phyloP scores from a whole-genome alignment of 2,888 invertebrate species.

The Erebia aethiops region DNA sequence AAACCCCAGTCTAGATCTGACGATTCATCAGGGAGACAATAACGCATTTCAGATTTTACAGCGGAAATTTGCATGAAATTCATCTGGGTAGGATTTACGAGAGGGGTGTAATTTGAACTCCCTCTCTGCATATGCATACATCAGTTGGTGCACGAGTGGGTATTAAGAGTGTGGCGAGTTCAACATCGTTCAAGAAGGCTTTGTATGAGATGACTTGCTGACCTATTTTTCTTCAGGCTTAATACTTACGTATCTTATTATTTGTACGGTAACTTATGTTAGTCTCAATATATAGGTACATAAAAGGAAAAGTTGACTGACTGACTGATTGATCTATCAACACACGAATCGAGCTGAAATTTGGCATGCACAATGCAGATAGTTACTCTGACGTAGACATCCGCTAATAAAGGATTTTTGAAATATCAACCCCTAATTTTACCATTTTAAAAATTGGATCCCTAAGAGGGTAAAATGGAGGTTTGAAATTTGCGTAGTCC shows the following conservation, averaged over 20 bases:
- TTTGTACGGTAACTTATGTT: no score
- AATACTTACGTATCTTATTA: neutral
- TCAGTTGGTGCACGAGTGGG: slow-evolving; percentile 26
- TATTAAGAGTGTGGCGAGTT: slow-evolving; percentile 20
- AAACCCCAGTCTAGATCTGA: slow-evolving; percentile 41
- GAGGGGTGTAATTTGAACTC: slow-evolving; percentile 52
- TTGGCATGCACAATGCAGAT: no score
- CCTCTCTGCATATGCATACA: slow-evolving; percentile 48
- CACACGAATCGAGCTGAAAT: no score
- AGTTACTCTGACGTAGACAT: no score
- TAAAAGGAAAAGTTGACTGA: no score
- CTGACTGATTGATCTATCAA: no score
- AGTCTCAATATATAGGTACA: no score
- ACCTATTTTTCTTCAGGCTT: slow-evolving; percentile 13
- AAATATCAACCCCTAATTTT: no score
- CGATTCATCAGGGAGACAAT: slow-evolving; percentile 47
- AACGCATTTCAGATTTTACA: slow-evolving; percentile 49
- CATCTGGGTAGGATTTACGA: slow-evolving; percentile 58
- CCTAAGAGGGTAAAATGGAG: no score
- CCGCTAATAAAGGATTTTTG: no score
- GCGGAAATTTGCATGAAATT: slow-evolving; percentile 61
- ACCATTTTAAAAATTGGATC: no score
- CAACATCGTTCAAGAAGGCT: slow-evolving; percentile 21
- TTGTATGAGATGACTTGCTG: slow-evolving; percentile 15
- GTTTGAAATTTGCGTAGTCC: no score